These are phyloP conservation scores for Tenualosa thibaudeaui DNA, from an alignment of 2,797 vertebrate species.

Conservation along the genomic window DNA sequence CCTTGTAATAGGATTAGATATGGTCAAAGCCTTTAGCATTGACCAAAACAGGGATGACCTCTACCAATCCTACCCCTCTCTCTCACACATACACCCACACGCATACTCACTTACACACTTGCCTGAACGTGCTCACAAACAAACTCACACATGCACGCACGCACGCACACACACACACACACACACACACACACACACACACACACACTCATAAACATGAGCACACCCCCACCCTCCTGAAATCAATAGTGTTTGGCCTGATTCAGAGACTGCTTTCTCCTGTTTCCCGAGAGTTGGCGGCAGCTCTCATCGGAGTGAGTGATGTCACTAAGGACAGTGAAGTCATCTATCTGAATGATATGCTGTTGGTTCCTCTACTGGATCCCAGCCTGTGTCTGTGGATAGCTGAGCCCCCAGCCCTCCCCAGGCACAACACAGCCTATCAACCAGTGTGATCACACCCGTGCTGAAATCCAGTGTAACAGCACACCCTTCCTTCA, in stretches of 20 bases:
- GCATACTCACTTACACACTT: not conserved
- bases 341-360: not conserved
- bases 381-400: not conserved
- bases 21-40: conserved; percentile 55
- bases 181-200: conserved; percentile 32
- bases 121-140: not conserved
- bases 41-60: conserved; percentile 52
- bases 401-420: too few relatives aligned
- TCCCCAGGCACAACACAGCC: too few relatives aligned
- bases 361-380: not conserved
- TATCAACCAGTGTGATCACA: not conserved
- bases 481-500: not conserved
- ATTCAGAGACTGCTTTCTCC: conserved; percentile 16
- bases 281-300: not conserved
- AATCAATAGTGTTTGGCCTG: conserved; percentile 25
- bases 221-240: not conserved
- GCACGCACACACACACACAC: conserved; percentile 22
- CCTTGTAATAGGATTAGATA: conserved; percentile 57
- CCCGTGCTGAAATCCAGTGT: not conserved
- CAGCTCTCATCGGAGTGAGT: not conserved
- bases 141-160: not conserved
- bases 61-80: not conserved
- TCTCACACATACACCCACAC: not conserved
- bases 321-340: conserved; percentile 21
- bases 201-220: conserved; percentile 17